Evolutionary conservation across 2,888 invertebrate species (phyloP).

Genomic region (Thelaira solivaga): DNA sequence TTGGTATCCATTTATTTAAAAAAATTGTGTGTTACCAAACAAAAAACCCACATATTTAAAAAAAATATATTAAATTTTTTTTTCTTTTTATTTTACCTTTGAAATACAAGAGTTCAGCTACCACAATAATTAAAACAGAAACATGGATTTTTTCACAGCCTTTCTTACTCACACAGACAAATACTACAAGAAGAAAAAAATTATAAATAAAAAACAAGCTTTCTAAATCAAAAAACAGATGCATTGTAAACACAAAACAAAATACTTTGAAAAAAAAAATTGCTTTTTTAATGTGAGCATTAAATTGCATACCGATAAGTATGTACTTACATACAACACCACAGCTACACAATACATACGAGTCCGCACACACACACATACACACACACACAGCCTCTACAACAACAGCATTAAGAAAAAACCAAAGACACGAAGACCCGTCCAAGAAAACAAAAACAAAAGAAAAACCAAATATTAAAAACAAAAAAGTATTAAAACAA

Average conservation of each 20-base stretch:
- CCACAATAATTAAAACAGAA: constrained; percentile 22
- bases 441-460: constrained; percentile 66
- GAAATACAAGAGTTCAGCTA: constrained; percentile 35
- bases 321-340: too few species aligned
- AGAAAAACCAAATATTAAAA: constrained; percentile 19
- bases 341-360: constrained; percentile 33
- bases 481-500: constrained; percentile 10
- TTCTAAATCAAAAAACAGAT: too few species aligned
- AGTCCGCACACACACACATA: constrained; percentile 42
- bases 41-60: background rate
- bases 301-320: too few species aligned
- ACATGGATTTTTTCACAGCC: background rate
- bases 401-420: constrained; percentile 5
- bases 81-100: constrained; percentile 31
- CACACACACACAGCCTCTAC: too few species aligned
- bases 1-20: constrained; percentile 22
- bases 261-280: background rate
- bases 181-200: too few species aligned
- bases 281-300: constrained; percentile 41
- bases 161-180: too few species aligned
- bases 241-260: too few species aligned
- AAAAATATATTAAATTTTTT: background rate
- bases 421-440: constrained; percentile 71
- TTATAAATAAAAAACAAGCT: too few species aligned
- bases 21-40: background rate